phyloP scores from a whole-genome alignment of 2,888 invertebrate genomes.

The Heliconius hortense region DNA sequence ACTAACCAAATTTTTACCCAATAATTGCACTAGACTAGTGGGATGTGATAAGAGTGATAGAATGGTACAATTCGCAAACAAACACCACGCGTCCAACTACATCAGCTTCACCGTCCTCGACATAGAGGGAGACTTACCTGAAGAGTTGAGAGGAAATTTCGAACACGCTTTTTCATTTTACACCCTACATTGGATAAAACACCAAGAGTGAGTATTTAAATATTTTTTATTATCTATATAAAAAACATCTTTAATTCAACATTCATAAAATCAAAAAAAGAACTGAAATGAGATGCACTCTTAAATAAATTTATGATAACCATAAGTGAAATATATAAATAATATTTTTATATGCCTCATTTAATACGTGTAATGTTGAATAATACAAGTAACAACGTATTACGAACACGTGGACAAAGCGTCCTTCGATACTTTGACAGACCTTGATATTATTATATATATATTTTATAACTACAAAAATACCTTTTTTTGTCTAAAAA shows the following conservation, averaged over 20 bases:
- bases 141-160: slow-evolving; percentile 76
- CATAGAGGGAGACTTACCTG: slow-evolving; percentile 78
- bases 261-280: not conserved
- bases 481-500: too few species aligned
- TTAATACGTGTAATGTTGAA: not conserved
- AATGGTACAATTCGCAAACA: slow-evolving; percentile 86
- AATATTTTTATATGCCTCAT: not conserved
- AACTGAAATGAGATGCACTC: not conserved
- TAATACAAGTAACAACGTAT: not conserved
- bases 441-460: not conserved
- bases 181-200: slow-evolving; percentile 89
- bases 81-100: slow-evolving; percentile 71
- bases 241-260: too few species aligned
- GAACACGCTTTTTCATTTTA: slow-evolving; percentile 89
- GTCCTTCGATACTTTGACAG: slow-evolving; percentile 24
- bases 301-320: too few species aligned
- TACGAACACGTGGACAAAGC: slow-evolving; percentile 21
- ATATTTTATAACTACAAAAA: too few species aligned
- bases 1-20: slow-evolving; percentile 83
- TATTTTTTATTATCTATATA: not conserved
- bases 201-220: slow-evolving; percentile 82
- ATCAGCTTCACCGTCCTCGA: slow-evolving; percentile 81
- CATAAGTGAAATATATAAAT: not conserved
- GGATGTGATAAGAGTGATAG: slow-evolving; percentile 87
- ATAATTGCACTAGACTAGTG: slow-evolving; percentile 73